Evolutionary conservation across 2,888 invertebrate genomes (phyloP), one percentile per base, ranked within the genome.

Genomic region (Barypeithes pellucidus): DNA sequence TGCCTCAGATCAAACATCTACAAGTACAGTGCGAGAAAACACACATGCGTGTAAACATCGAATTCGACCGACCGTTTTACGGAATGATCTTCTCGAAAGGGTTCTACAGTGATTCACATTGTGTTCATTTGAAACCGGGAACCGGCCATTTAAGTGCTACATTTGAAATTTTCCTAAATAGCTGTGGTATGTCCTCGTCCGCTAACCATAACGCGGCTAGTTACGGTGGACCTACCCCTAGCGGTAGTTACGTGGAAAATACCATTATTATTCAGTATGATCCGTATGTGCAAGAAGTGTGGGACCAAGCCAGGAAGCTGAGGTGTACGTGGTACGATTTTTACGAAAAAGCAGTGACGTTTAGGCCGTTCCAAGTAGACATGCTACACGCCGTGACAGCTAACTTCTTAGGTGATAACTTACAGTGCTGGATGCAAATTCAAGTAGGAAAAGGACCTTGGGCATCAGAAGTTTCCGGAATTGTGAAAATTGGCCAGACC

Each of bases 381-480:
- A 97, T 96, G 95, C 86, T 97, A 80, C 96, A 97, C 85, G 97
- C 96, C 0, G 96, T 97, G 54, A 96, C 96, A 0, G 97, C 97
- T 60, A 97, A 97, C 89, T 97, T 97, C 90, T 90, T 97, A 80
- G 97, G 97, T 29, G 97, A 97, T 87, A 97, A 97, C 88, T 88
- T 97, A 80, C 96, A 97, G 85, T 97, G 97, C 87, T 97, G 97
- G 97, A 97, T 97, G 97, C 97, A 97, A 87, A 97, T 97, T 81
- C 97, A 97, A 87, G 96, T 96, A 54, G 97, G 97, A 68, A 97
- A 97, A 85, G 97, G 97, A 78, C 97, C 97, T 0, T 97, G 97
- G 97, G 97, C 97, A n/a, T 95, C 95, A 12, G 97, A 97, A 87
- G 97, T 97, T 36, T 96, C 96, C 0, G 97, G 97, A 67, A 96